Percentiles rank a stretch among this genome's conserved stretches.
Conservation (phyloP, 2,113 vertebrate genomes). For the Oryzias javanicus region DNA sequence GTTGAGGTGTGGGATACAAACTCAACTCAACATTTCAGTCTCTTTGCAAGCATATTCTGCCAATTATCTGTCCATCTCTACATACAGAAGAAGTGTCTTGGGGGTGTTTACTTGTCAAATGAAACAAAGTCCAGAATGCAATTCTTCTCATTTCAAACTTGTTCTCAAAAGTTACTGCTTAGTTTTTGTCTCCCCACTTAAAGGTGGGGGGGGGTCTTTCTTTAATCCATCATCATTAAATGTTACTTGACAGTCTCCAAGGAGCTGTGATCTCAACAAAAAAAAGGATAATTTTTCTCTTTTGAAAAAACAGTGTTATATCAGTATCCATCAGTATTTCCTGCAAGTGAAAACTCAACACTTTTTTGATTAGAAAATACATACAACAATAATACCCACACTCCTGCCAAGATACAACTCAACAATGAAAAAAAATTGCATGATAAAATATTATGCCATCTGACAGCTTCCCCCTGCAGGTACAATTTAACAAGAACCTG, state of each 20-base stretch:
- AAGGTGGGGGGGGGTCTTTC: constrained; percentile 5
- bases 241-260: constrained; percentile 25
- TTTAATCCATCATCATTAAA: constrained; percentile 10
- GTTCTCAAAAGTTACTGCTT: constrained; percentile 6
- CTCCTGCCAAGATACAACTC: not conserved
- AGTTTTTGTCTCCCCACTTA: constrained; percentile 18
- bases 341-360: constrained; percentile 13
- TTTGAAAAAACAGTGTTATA: constrained; percentile 9
- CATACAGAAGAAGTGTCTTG: no score
- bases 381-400: not conserved
- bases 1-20: no score
- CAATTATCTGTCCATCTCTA: no score
- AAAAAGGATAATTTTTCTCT: constrained; percentile 22
- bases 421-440: constrained; percentile 24
- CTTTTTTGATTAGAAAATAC: constrained; percentile 8
- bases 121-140: constrained; percentile 24
- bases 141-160: constrained; percentile 13
- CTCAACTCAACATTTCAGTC: no score
- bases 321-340: constrained; percentile 25
- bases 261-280: constrained; percentile 40
- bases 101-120: no score
- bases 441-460: constrained; percentile 9
- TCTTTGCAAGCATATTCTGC: no score
- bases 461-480: constrained; percentile 4
- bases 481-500: constrained; percentile 15